Percentiles rank a stretch among this genome's conserved stretches.
Evolutionary conservation across 2,113 vertebrate species (phyloP).

Genomic region (Erythrolamprus reginae): DNA sequence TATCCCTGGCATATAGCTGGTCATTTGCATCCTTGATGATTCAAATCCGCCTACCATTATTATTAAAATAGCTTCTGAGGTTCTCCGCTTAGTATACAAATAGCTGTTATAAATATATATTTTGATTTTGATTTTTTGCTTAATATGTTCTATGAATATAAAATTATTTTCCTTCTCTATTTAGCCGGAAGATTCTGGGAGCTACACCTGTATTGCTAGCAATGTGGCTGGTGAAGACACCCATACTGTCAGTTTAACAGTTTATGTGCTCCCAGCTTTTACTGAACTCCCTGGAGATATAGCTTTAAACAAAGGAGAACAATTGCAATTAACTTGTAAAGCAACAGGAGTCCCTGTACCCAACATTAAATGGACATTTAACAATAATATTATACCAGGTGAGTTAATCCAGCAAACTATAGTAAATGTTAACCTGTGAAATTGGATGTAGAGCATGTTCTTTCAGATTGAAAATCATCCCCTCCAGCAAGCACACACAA

Average conservation of each 20-base stretch:
- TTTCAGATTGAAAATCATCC: not conserved
- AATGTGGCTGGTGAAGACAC: constrained; percentile 83
- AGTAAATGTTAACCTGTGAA: not conserved
- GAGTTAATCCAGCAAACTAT: constrained; percentile 11
- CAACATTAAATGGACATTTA: constrained; percentile 88
- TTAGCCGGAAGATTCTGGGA: constrained; percentile 84
- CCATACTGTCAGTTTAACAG: constrained; percentile 66
- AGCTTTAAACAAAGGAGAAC: constrained; percentile 88
- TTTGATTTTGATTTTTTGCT: not conserved
- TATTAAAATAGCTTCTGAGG: not conserved
- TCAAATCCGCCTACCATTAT: not conserved
- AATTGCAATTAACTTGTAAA: constrained; percentile 79
- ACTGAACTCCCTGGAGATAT: constrained; percentile 82
- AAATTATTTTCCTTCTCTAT: not conserved
- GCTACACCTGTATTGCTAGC: constrained; percentile 83
- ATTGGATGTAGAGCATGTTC: not conserved
- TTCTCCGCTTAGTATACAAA: not conserved
- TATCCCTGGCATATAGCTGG: too few species aligned
- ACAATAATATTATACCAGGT: constrained; percentile 92
- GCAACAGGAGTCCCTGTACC: constrained; percentile 83
- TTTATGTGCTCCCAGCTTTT: constrained; percentile 84
- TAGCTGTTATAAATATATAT: not conserved
- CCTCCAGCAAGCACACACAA: not conserved
- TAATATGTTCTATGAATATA: not conserved
- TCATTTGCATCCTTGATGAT: not conserved